Evolutionary conservation across 2,888 invertebrate genomes (phyloP), one percentile per base, ranked within the genome.

Genomic region (Ectemnius continuus): DNA sequence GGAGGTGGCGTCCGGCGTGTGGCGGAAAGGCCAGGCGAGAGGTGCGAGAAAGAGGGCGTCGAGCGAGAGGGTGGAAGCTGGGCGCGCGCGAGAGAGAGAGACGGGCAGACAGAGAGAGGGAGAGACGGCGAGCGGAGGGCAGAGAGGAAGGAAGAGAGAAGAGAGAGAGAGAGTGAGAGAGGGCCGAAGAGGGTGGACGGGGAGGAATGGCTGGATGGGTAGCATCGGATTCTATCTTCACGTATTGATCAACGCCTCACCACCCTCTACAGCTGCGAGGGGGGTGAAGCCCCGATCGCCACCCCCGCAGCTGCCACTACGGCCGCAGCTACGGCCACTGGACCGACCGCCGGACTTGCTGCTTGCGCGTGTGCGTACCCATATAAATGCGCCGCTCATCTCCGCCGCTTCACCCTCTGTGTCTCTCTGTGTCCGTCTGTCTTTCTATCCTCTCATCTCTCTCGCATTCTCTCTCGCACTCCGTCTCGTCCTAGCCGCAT

Each of bases 171-270:
- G 63, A 61, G 56, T 63, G 62, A 56, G 77, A 71, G 78, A 71
- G 63, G 48, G 73, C 71, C 70, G 48, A 74, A 65, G 71, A 46
- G 59, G 68, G 64, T 20, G 75, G 67, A 70, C 46, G 56, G 68
- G 64, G 36, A 61, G 78, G 78, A 69, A 79, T 85, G 85, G 87
- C 84, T 86, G 87, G 87, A 86, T 87, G 87, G 85, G 83, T 84
- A 89, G 90, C 91, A 90, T 90, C 87, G 91, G 90, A 91, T 91
- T 90, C 90, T 91, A 91, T 91, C 91, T 91, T 91, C 90, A 88
- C 89, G 91, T 91, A 91, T 91, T 91, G 91, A 91, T 91, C 91
- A 91, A 91, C 90, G 91, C 90, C 90, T 90, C 89, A 87, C 89
- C 88, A 88, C 89, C 83, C 82, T 82, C 81, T 79, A 81, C 73